Evolutionary conservation across 2,888 invertebrate genomes (phyloP), one percentile per base, ranked within the genome.

Genomic region (Pomacea canaliculata): DNA sequence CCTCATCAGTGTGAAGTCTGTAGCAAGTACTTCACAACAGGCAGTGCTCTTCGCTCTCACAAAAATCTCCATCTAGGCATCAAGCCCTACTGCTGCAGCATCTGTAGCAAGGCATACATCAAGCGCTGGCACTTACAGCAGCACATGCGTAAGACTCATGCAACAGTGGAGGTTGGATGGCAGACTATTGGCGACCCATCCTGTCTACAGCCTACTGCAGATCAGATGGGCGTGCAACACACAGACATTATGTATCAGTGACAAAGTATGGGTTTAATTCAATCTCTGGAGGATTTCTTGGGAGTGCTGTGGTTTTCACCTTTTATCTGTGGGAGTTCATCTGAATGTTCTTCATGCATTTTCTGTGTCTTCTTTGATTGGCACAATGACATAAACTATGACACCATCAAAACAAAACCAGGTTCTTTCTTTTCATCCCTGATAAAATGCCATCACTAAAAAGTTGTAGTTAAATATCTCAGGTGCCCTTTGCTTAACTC

Each of bases 1-100:
- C 74, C 74, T 8, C 78, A 80, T 66, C 78, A 78, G 63, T 80
- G 80, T 59, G 76, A 73, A 4, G 66, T 73, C 10, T 80, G 80
- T 51, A 69, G 65, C 56, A 80, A 80, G 65, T 78, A 76, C 23
- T 80, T 80, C 63, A 73, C 78, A 19, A 78, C 78, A 27, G 76
- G 76, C 49, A 76, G 77, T 65, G 78, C 78, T 18, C 80, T 78
- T 18, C 19, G 63, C 48, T 69, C 78, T 7, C 78, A 78, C 70
- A 71, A 68, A 27, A 75, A 75, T 27, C 66, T 80, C 10, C 77
- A 80, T 69, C 70, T 71, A 12, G 74, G 74, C 13, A 48, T 69
- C 69, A 74, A 69, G 27, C 74, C 74, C 23, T 69, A 68, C 51
- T 37, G 46, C 48, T 80, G 80, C 49, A 18, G 62, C 46, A 63